These are phyloP conservation scores for Chloropsis hardwickii DNA, from an alignment of 2,113 vertebrate species.

Conservation along the genomic window DNA sequence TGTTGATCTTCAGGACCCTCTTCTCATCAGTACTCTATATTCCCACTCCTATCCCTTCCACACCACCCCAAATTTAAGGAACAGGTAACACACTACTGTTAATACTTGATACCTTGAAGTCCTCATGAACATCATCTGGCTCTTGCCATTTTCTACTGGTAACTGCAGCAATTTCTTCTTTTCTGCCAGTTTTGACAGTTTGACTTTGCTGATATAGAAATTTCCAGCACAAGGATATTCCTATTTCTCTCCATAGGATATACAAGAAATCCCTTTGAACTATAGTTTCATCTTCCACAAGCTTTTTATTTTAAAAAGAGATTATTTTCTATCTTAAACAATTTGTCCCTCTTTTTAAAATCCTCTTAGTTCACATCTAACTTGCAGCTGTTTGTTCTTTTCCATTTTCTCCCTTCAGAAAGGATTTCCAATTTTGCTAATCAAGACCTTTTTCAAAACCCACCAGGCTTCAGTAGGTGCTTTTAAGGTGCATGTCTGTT, in stretches of 20 bases:
- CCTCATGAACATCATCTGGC: neutral
- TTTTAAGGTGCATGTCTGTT: neutral
- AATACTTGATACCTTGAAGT: neutral
- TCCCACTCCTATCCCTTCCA: neutral
- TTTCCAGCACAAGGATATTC: neutral
- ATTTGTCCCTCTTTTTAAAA: neutral
- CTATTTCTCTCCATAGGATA: neutral
- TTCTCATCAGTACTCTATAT: rapidly evolving
- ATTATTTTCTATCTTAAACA: neutral
- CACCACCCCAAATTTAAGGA: neutral
- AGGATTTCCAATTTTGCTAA: neutral
- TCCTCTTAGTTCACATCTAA: neutral
- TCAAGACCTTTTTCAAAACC: neutral
- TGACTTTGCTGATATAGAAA: neutral
- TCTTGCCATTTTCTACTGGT: neutral
- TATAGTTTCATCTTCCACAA: neutral
- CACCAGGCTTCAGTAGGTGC: neutral
- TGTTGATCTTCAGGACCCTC: neutral
- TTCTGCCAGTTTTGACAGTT: neutral
- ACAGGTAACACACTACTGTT: neutral
- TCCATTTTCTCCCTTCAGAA: neutral
- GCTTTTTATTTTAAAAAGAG: neutral
- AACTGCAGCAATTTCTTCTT: neutral
- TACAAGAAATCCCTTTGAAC: neutral
- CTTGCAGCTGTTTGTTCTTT: neutral